phyloP scores from a whole-genome alignment of 2,113 vertebrate species.

The Manacus vitellinus region DNA sequence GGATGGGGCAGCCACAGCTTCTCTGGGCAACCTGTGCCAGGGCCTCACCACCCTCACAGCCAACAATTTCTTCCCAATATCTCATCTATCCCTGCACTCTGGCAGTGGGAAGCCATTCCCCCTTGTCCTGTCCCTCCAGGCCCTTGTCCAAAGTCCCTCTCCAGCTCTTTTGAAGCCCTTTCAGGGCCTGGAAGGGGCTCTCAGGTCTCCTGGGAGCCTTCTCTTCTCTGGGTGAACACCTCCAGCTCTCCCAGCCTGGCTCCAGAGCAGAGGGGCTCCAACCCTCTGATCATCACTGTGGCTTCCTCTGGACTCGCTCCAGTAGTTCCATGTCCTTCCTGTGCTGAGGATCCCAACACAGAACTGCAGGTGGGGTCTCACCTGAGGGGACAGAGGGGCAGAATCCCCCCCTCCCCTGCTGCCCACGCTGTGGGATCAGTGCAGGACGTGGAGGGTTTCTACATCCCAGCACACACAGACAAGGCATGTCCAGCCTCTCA shows the following conservation, averaged over 20 bases:
- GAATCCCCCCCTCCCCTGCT: not conserved
- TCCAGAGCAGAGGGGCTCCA: not conserved
- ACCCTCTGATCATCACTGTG: fast-evolving
- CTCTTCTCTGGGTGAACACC: not conserved
- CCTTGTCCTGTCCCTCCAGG: too few species aligned
- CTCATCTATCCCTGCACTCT: not conserved
- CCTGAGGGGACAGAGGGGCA: not conserved
- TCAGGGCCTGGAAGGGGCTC: not conserved
- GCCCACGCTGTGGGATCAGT: not conserved
- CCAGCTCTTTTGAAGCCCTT: not conserved
- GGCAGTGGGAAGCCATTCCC: not conserved
- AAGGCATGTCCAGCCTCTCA: not conserved
- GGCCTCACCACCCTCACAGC: fast-evolving
- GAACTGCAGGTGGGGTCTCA: not conserved
- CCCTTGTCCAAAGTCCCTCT: not conserved
- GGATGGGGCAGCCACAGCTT: not conserved
- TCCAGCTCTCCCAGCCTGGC: not conserved
- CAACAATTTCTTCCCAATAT: not conserved
- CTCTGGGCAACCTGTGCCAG: not conserved
- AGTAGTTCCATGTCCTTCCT: not conserved
- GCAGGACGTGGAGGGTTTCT: not conserved
- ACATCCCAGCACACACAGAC: fast-evolving
- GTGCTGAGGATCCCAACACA: too few species aligned
- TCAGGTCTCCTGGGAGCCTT: not conserved
- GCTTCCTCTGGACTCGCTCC: not conserved